Percentiles rank a stretch among this genome's conserved stretches.
Evolutionary conservation across 2,113 vertebrate species (phyloP).

Genomic region (Gopherus evgoodei): DNA sequence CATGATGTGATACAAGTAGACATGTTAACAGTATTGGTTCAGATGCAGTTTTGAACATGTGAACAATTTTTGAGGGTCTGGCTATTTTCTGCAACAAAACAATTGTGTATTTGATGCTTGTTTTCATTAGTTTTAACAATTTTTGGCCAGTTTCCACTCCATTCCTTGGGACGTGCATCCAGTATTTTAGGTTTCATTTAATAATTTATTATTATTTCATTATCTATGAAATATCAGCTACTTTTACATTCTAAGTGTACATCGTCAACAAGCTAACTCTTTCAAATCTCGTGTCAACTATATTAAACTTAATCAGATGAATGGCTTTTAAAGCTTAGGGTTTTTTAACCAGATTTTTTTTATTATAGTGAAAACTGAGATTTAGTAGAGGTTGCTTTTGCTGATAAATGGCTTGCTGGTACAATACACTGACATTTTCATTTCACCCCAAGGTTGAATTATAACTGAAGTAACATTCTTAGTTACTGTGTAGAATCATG

Average conservation of each 20-base stretch:
- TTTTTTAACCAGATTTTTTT: no score
- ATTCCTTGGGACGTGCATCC: background rate
- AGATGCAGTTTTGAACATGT: no score
- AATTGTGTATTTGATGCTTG: background rate
- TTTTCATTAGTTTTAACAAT: background rate
- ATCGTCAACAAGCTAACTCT: background rate
- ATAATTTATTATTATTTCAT: background rate
- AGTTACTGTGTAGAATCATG: background rate
- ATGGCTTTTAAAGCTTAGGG: background rate
- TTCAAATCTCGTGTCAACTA: background rate
- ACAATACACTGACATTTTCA: background rate
- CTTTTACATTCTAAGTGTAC: background rate
- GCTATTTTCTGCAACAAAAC: background rate
- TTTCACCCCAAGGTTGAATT: accelerated
- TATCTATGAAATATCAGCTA: background rate
- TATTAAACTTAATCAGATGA: background rate
- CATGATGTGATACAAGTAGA: no score
- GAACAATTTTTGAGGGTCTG: no score
- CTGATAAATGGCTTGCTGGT: background rate
- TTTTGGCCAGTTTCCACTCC: background rate
- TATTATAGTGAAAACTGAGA: background rate
- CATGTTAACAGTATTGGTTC: no score
- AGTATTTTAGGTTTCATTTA: background rate
- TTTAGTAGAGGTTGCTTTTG: background rate
- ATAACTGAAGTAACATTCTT: accelerated